These are phyloP conservation scores for Chironex yamaguchii DNA, from an alignment of 30 jellyfish, hydroid and myxozoan genomes.

Conservation along the genomic window DNA sequence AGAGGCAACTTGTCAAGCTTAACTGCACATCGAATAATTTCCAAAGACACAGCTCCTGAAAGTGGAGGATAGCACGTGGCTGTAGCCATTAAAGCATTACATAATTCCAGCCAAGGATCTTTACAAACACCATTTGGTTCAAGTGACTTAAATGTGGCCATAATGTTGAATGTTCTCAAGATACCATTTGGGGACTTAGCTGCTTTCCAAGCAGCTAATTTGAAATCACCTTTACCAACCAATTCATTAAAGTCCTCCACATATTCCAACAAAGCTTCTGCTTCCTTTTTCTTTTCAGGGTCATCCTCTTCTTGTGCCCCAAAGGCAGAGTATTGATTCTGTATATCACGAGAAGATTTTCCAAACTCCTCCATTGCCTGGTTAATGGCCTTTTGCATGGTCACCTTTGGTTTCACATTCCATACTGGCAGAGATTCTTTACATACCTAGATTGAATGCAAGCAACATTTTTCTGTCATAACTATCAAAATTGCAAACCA, in stretches of 20 bases:
- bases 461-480: too few species aligned
- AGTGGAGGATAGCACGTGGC: constrained; percentile 7
- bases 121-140: background rate
- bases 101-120: constrained; percentile 59
- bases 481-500: too few species aligned
- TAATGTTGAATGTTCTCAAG: constrained; percentile 58
- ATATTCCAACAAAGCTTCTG: constrained; percentile 51
- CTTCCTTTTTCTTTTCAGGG: constrained; percentile 63
- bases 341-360: constrained; percentile 39
- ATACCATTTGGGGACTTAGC: constrained; percentile 79
- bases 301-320: constrained; percentile 72
- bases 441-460: too few species aligned
- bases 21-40: constrained; percentile 69
- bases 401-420: background rate
- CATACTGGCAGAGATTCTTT: too few species aligned
- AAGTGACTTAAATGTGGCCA: constrained; percentile 57
- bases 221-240: constrained; percentile 62
- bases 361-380: constrained; percentile 58
- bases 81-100: constrained; percentile 79
- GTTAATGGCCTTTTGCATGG: constrained; percentile 24
- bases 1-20: constrained; percentile 3
- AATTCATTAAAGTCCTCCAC: constrained; percentile 58
- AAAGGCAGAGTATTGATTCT: constrained; percentile 4
- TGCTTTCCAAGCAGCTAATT: constrained; percentile 81
- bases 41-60: constrained; percentile 74